Base-by-base conservation (phyloP, 92 coral and sea anemone species). In the Zoanthus sansibaricus region DNA sequence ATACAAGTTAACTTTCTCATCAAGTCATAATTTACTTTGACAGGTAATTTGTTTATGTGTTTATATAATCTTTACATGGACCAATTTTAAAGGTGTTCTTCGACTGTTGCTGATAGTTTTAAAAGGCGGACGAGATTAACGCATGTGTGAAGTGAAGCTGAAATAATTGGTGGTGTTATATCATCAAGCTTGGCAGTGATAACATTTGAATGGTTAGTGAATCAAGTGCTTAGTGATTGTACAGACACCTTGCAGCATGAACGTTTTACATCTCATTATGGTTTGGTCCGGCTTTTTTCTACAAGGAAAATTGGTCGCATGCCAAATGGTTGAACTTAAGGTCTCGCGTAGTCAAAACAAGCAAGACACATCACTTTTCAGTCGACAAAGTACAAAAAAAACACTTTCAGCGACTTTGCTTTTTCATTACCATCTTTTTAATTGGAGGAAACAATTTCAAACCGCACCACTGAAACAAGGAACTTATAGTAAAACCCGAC, bases 61-160 rank as follows among this genome's bases (percentile, higher is more conserved):
- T 42, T 45, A 62, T 21, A 49, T 71, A 62, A 66, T 64, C 44
- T 25, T 21, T 62, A 62, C 54, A 33, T 15, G 55, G 59, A 42
- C 58, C 12, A 46, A 59, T 10, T 52, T 45, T 18, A 61, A 44
- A 25, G 71, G 61, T 18, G 21, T 5, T 17, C 9, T 16, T 64
- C 32, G 52, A 66, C 70, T 44, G 16, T 31, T 76, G 80, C 31
- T 44, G 73, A 79, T 66, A 80, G 67, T 66, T 55, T n/a, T n/a
- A n/a, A n/a, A 67, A 47, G 74, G 59, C 75, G 73, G 45, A 44
- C 45, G 17, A 33, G 15, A 45, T 10, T 80, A 20, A 64, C 67
- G 73, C 71, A 62, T 80, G 85, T 80, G 75, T 14, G 44, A 80
- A 47, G 12, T 61, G 75, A 66, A 66, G 84, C 84, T 79, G 72